Conservation (phyloP, 2,113 vertebrate genomes). For the Hiodon alosoides region DNA sequence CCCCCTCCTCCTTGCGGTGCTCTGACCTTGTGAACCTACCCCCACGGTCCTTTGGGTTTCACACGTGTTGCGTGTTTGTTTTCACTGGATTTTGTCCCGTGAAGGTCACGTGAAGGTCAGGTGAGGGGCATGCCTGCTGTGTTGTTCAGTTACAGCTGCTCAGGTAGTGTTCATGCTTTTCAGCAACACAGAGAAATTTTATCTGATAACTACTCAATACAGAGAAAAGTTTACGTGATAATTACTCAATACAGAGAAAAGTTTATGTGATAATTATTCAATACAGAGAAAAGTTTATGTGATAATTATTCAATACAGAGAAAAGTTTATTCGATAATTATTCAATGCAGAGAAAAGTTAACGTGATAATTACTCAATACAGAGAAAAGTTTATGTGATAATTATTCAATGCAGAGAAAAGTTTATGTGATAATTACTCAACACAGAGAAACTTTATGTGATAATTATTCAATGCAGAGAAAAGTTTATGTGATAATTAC, state of each 20-base stretch:
- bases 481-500: too few relatives aligned
- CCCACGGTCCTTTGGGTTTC: slow-evolving; percentile 9
- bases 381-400: too few relatives aligned
- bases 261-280: background rate
- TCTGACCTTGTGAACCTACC: background rate
- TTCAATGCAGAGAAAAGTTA: background rate
- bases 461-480: too few relatives aligned
- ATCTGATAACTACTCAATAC: background rate
- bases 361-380: background rate
- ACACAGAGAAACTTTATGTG: too few relatives aligned
- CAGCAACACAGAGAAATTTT: background rate
- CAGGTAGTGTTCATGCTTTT: too few relatives aligned
- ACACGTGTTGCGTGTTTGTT: background rate
- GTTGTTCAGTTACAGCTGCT: background rate
- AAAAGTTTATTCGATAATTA: background rate
- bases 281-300: background rate
- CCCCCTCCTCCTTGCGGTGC: background rate
- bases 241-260: too few relatives aligned
- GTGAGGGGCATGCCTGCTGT: background rate
- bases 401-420: too few relatives aligned
- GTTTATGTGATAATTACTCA: too few relatives aligned
- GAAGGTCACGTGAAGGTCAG: slow-evolving; percentile 13
- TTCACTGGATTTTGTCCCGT: slow-evolving; percentile 7
- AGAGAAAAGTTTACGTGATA: background rate
- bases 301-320: too few relatives aligned